A percentile compares a stretch with the other conserved stretches of the same genome.
These are phyloP conservation scores for Labia minor DNA, from an alignment of 2,888 invertebrate genomes.

Conservation along the genomic window DNA sequence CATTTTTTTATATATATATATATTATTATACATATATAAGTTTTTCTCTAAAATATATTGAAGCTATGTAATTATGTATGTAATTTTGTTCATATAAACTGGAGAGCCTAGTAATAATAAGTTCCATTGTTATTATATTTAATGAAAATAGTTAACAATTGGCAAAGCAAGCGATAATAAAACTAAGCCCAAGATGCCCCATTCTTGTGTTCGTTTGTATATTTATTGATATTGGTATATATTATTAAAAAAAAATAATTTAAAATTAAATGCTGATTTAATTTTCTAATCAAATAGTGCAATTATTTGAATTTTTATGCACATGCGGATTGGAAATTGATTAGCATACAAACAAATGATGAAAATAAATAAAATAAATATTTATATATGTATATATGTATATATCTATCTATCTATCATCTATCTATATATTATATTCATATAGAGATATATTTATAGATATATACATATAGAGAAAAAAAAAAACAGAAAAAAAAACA, in stretches of 20 bases:
- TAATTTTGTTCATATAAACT: neutral
- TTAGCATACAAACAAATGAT: neutral
- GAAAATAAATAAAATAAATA: neutral
- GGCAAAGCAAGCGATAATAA: neutral
- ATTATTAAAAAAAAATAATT: neutral
- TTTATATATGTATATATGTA: neutral
- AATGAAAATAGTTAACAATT: neutral
- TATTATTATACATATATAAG: neutral
- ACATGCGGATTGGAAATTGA: neutral
- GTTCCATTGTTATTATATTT: neutral
- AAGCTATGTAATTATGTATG: neutral
- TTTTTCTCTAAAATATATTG: too few species aligned
- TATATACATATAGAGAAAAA: neutral
- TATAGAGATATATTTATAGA: too few species aligned
- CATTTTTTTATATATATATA: neutral
- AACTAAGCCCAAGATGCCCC: slow-evolving; percentile 2
- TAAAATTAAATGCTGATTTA: too few species aligned
- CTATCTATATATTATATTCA: too few species aligned
- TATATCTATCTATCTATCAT: too few species aligned
- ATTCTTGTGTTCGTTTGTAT: slow-evolving; percentile 13
- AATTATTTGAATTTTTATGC: neutral
- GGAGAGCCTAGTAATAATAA: neutral
- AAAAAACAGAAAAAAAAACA: neutral
- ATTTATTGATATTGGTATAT: slow-evolving; percentile 8
- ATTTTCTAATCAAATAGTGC: neutral